Evolutionary conservation across 2,797 vertebrate species (phyloP).

Genomic region (Amblyopsis hoosieri): DNA sequence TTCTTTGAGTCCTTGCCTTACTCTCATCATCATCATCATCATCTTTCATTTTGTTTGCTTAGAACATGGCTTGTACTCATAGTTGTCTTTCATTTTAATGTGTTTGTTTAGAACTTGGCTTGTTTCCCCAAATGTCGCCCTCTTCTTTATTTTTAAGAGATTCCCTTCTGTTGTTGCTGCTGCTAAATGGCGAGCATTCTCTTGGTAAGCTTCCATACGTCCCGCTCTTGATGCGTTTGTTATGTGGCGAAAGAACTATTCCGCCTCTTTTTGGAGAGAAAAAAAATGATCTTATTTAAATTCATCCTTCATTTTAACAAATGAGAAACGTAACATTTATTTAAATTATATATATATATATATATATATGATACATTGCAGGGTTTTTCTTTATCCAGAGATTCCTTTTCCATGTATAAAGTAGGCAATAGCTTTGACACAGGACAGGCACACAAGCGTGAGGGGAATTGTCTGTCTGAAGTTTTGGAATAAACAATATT

Average conservation of each 20-base stretch:
- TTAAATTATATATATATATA: conserved; percentile 73
- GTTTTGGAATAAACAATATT: conserved; percentile 64
- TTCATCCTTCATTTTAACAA: conserved; percentile 74
- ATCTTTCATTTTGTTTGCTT: conserved; percentile 15
- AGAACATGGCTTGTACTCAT: neutral
- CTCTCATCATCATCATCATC: conserved; percentile 10
- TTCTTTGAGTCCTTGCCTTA: conserved; percentile 23
- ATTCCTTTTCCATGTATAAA: conserved; percentile 74
- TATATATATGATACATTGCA: conserved; percentile 82
- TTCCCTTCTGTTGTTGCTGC: conserved; percentile 77
- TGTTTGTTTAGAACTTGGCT: conserved; percentile 9
- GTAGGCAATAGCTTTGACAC: conserved; percentile 82
- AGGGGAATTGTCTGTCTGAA: conserved; percentile 68
- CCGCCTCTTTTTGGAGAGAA: conserved; percentile 40
- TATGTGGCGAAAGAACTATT: conserved; percentile 61
- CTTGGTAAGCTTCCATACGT: conserved; percentile 67
- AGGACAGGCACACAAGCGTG: conserved; percentile 61
- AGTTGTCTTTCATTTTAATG: conserved; percentile 1
- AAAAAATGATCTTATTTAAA: conserved; percentile 74
- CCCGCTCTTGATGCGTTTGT: conserved; percentile 72
- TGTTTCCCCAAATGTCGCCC: conserved; percentile 26
- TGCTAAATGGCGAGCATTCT: conserved; percentile 63
- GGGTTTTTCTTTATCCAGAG: conserved; percentile 74
- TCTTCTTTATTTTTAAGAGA: conserved; percentile 71
- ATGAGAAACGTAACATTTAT: conserved; percentile 71